Conservation (phyloP, 1,140 invertebrate genomes). For the Drosophila ercepeae region DNA sequence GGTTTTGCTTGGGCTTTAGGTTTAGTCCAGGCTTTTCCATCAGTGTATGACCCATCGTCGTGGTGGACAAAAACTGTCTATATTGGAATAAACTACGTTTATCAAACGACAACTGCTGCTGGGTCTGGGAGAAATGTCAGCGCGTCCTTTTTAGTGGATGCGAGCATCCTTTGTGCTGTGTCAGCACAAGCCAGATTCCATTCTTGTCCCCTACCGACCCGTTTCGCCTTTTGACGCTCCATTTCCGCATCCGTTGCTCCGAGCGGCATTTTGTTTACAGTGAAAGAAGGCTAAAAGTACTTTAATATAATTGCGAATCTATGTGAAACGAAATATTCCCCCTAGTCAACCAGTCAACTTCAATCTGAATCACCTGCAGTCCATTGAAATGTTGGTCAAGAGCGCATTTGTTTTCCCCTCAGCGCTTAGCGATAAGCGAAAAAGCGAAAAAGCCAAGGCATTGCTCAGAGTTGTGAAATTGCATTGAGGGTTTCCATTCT, state of each 20-base stretch:
- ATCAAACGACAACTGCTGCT: slow-evolving; percentile 26
- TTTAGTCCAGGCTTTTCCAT: neutral
- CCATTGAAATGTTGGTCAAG: slow-evolving; percentile 66
- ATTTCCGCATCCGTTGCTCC: slow-evolving; percentile 52
- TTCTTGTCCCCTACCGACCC: slow-evolving; percentile 2
- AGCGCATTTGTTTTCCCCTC: slow-evolving; percentile 13
- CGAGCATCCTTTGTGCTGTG: slow-evolving; percentile 40
- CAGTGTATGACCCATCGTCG: neutral
- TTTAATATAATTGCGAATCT: slow-evolving; percentile 67
- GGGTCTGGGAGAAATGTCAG: slow-evolving; percentile 13
- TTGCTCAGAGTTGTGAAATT: slow-evolving; percentile 58
- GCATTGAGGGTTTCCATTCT: slow-evolving; percentile 20
- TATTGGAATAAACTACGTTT: slow-evolving; percentile 54
- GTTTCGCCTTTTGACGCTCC: slow-evolving; percentile 28
- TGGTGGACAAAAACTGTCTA: slow-evolving; percentile 30
- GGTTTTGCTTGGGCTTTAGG: slow-evolving; percentile 23
- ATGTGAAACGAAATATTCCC: slow-evolving; percentile 39
- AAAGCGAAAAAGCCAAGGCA: slow-evolving; percentile 11
- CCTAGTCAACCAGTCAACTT: slow-evolving; percentile 23
- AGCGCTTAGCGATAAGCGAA: slow-evolving; percentile 42
- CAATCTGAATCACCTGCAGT: slow-evolving; percentile 10
- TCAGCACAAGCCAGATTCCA: slow-evolving; percentile 40
- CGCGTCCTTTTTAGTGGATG: slow-evolving; percentile 7
- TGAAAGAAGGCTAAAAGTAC: slow-evolving; percentile 33
- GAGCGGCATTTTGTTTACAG: slow-evolving; percentile 45